A percentile compares a stretch with the other conserved stretches of the same genome.
Evolutionary conservation across 2,113 vertebrate species (phyloP).

Genomic region (Procavia capensis): DNA sequence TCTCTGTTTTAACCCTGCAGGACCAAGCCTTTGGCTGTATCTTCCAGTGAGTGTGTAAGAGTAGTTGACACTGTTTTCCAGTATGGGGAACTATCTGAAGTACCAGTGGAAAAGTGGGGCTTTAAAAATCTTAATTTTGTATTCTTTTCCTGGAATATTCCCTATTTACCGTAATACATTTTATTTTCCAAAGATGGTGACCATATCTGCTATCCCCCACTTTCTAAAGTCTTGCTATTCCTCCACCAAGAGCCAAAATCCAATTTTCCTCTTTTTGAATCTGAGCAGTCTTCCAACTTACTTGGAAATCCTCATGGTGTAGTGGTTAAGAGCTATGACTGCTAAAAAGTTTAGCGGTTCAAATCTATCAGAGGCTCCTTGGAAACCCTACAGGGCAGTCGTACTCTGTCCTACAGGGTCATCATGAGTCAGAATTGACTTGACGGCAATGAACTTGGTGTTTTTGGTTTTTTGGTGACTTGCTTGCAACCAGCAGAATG

Average conservation of each 20-base stretch:
- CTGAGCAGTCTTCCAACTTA: background rate
- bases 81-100: background rate
- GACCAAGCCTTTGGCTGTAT: background rate
- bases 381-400: too few relatives aligned
- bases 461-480: too few relatives aligned
- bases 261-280: background rate
- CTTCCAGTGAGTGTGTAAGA: background rate
- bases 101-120: background rate
- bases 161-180: background rate
- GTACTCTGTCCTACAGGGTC: too few relatives aligned
- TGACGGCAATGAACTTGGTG: too few relatives aligned
- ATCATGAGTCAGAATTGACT: too few relatives aligned
- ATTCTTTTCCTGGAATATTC: background rate
- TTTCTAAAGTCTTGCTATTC: background rate
- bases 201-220: background rate
- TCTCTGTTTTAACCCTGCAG: background rate
- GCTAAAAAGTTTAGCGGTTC: too few relatives aligned
- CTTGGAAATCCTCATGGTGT: too few relatives aligned
- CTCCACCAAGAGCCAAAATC: background rate
- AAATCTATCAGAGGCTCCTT: too few relatives aligned
- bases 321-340: too few relatives aligned
- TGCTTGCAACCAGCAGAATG: background rate
- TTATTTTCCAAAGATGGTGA: background rate
- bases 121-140: background rate
- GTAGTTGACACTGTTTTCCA: background rate